A percentile compares a stretch with the other conserved stretches of the same genome.
phyloP scores from a whole-genome alignment of 1,140 invertebrate species.

The Cardiocondyla obscurior region DNA sequence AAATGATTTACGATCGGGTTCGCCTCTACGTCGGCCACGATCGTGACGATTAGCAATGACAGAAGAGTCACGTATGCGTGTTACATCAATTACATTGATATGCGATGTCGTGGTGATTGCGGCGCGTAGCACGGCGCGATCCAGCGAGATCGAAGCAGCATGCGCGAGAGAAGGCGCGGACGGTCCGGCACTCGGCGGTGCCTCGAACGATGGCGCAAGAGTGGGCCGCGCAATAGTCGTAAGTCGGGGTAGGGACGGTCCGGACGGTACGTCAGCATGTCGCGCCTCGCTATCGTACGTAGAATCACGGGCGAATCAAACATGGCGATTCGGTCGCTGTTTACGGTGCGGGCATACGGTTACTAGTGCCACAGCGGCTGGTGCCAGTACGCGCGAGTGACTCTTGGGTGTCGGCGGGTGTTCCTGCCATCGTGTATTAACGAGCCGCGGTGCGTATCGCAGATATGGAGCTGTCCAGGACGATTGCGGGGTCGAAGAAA shows the following conservation, averaged over 20 bases:
- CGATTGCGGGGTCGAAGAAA: slow-evolving; percentile 66
- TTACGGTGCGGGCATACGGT: slow-evolving; percentile 77
- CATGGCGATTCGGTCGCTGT: slow-evolving; percentile 82
- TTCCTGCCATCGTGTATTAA: slow-evolving; percentile 71
- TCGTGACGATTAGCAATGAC: neutral
- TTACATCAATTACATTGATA: neutral
- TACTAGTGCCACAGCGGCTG: slow-evolving; percentile 63
- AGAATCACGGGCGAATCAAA: slow-evolving; percentile 80
- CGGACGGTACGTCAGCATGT: slow-evolving; percentile 68
- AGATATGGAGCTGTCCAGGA: slow-evolving; percentile 73
- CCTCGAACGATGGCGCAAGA: neutral
- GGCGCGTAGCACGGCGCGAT: neutral
- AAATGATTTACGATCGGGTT: neutral
- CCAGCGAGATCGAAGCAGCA: slow-evolving; percentile 7
- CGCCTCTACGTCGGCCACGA: neutral
- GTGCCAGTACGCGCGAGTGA: slow-evolving; percentile 61
- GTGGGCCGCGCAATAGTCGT: slow-evolving; percentile 1
- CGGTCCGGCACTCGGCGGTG: neutral
- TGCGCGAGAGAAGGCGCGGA: slow-evolving; percentile 14
- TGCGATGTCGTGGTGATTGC: neutral
- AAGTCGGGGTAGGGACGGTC: slow-evolving; percentile 43
- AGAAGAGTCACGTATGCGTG: neutral
- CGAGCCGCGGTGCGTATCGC: slow-evolving; percentile 73
- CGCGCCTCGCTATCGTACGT: slow-evolving; percentile 67
- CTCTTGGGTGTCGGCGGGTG: slow-evolving; percentile 74